Base-by-base conservation (phyloP, 2,888 invertebrate species). In the Trissolcus brochymenae region DNA sequence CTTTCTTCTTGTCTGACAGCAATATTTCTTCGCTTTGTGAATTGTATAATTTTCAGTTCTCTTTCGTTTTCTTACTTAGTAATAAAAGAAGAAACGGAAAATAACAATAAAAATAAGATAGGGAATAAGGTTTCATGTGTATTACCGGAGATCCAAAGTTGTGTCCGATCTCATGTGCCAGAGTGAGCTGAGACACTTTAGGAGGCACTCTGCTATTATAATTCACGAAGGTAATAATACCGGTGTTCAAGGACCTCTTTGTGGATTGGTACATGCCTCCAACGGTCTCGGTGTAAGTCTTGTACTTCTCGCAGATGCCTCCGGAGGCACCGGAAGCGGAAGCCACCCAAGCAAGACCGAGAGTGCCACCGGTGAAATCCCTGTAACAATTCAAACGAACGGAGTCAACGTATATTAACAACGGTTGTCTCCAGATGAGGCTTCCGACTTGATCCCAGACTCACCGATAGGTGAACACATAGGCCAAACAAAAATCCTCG, bases 341-440 rank as follows among this genome's bases (percentile, higher is more conserved):
- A 29, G 99, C 99, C 21, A 99, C 99, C 99, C 99, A 99, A 4
- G 99, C 99, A 55, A 99, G 91, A 19, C 99, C 99, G 50, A 99
- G 91, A 16, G 99, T 99, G 75, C 99, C 99, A 7, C 98, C 98
- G 17, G 97, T 97, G 89, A 99, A 99, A 90, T 99, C 99, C 85
- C 98, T 93, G 82, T 54, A 54, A 74, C 73, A 78, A 78, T 75
- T 78, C 71, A 66, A 71, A 78, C 61, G 57, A 21, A 49, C 54
- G 1, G 53, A 54, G 54, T 68, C 64, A 64, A 62, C 49, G 60
- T 70, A 70, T 78, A 67, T 29, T 76, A 64, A 43, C 19, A 62
- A 62, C 55, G 66, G 60, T 51, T 54, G 62, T 72, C 43, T 53
- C 14, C 60, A 21, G 9, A 13, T 51, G 19, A 43, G 50, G n/a